Evolutionary conservation across 2,888 invertebrate species (phyloP), one percentile per base, ranked within the genome.

Genomic region (Charanyca ferruginea): DNA sequence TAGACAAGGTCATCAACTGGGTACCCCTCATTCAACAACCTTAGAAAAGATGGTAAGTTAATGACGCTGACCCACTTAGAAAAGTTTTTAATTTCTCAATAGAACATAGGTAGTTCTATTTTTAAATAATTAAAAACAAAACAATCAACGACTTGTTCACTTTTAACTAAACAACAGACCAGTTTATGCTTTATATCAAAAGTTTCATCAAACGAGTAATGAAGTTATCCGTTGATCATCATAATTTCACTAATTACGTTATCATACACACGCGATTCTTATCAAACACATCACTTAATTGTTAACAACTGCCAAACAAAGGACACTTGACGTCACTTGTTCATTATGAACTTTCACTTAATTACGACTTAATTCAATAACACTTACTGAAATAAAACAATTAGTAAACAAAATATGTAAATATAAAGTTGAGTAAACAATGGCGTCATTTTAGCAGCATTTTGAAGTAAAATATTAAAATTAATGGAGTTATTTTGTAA

Each of bases 291-390:
- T 62, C 74, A 79, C 70, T 83, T 78, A 78, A 76, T 62, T 84
- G 70, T 78, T 67, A 69, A 73, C 73, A 73, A 66, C 76, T 58
- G 54, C 73, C 63, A 76, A 86, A 89, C 89, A 90, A 91, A 89
- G 86, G 79, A 13, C 67, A 78, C 48, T 70, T 86, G 73, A 86
- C 79, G 81, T 87, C 90, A 91, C 88, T 84, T 83, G 77, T 84
- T 75, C 77, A 77, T 58, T 28, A 35, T 66, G 35, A 73, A 74
- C 74, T 75, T 73, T 77, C 80, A 84, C 84, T 73, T 67, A 66
- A 55, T 51, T n/a, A 62, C 20, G 13, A 41, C n/a, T 23, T 25
- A 59, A 61, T 13, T 68, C 1, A 45, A 25, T n/a, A 44, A 65
- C 73, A 64, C 61, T 47, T 7, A 53, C 77, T 81, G 71, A 76